Evolutionary conservation across 2,888 invertebrate genomes (phyloP).

Genomic region (Apamea crenata): DNA sequence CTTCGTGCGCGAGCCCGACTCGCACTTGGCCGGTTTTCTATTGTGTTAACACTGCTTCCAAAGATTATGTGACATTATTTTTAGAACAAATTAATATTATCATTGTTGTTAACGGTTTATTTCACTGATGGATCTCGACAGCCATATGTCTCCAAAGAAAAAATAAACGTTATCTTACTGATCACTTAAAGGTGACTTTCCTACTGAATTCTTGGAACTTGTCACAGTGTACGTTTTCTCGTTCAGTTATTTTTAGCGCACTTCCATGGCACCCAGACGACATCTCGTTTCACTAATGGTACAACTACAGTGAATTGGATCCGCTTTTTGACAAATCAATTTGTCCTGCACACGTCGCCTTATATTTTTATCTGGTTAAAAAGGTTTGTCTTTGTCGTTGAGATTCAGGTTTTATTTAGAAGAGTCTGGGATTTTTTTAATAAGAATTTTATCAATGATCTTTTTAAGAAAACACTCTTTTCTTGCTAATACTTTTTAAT

Average conservation of each 20-base stretch:
- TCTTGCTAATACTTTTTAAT: no score
- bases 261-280: constrained; percentile 59
- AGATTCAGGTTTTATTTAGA: background rate
- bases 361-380: constrained; percentile 45
- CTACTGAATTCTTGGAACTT: constrained; percentile 32
- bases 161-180: background rate
- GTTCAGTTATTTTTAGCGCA: constrained; percentile 55
- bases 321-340: constrained; percentile 73
- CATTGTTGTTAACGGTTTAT: background rate
- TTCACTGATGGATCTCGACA: background rate
- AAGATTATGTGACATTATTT: background rate
- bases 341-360: constrained; percentile 50
- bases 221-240: constrained; percentile 43
- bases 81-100: background rate
- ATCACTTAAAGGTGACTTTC: constrained; percentile 14
- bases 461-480: background rate
- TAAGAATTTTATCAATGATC: background rate
- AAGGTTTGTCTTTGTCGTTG: constrained; percentile 1
- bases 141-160: background rate
- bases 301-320: constrained; percentile 68
- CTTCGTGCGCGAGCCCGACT: no score
- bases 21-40: no score
- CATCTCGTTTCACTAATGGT: constrained; percentile 77
- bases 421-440: background rate
- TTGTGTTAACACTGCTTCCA: background rate